These are phyloP conservation scores for Acrobasis repandana DNA, from an alignment of 2,888 invertebrate genomes.

Conservation along the genomic window DNA sequence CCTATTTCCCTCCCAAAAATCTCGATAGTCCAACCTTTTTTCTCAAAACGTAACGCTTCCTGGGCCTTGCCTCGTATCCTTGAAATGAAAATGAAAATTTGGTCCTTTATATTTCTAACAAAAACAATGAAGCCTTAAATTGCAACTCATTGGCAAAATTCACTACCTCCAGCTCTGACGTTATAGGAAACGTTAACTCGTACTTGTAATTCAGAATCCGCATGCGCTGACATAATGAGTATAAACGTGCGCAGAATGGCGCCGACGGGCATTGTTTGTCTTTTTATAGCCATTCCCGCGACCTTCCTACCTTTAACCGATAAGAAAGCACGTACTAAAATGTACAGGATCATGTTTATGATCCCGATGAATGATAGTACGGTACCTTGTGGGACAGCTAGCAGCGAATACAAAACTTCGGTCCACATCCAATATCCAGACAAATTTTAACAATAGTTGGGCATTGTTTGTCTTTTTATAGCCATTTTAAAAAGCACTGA, in stretches of 20 bases:
- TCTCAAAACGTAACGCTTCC: too few relatives aligned
- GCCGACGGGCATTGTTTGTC: conserved; percentile 43
- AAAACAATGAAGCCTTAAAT: too few relatives aligned
- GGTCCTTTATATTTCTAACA: too few relatives aligned
- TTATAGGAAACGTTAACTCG: conserved; percentile 30
- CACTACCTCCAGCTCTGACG: conserved; percentile 6
- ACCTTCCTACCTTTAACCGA: conserved; percentile 20
- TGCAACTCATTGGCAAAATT: too few relatives aligned
- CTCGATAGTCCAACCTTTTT: too few relatives aligned
- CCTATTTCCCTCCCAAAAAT: too few relatives aligned
- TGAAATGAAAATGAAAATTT: too few relatives aligned
- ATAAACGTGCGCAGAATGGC: conserved; percentile 47
- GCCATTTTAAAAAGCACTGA: too few relatives aligned
- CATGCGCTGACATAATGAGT: conserved; percentile 47
- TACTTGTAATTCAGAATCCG: conserved; percentile 43
- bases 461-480: conserved; percentile 45
- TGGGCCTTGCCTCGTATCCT: too few relatives aligned
- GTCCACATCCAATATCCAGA: too few relatives aligned
- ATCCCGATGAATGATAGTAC: not conserved
- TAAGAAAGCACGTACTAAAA: conserved; percentile 14
- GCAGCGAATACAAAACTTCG: too few relatives aligned
- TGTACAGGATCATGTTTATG: not conserved
- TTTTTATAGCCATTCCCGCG: conserved; percentile 36
- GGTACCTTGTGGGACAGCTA: not conserved
- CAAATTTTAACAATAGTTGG: conserved; percentile 9